Percentiles rank a stretch among this genome's conserved stretches.
phyloP scores from a whole-genome alignment of 2,888 invertebrate genomes.

The Archaeoteleia sp. region DNA sequence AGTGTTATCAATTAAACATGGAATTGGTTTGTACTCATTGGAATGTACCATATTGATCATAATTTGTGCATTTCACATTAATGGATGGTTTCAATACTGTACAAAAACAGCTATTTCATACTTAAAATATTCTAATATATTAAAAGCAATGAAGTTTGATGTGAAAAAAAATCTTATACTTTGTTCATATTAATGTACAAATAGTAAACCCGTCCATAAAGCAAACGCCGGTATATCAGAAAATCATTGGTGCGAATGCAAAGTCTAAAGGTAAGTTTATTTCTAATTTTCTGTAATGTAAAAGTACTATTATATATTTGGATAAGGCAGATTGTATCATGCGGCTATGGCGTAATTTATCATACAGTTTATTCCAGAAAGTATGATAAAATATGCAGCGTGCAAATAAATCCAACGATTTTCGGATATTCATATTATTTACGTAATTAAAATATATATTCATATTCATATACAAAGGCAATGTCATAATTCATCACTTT shows the following conservation, averaged over 20 bases:
- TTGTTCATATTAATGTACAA: not conserved
- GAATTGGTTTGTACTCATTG: conserved; percentile 63
- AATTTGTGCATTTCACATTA: no score
- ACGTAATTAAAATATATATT: no score
- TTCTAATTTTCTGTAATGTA: not conserved
- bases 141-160: not conserved
- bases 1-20: conserved; percentile 21
- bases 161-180: not conserved
- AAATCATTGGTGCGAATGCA: conserved; percentile 25
- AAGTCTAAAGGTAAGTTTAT: not conserved
- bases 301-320: not conserved
- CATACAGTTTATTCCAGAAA: not conserved
- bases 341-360: not conserved
- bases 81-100: conserved; percentile 5
- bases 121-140: not conserved
- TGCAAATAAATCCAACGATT: conserved; percentile 27
- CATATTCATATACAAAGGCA: no score
- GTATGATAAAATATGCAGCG: not conserved
- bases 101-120: not conserved
- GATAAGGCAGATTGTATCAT: no score
- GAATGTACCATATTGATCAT: conserved; percentile 57
- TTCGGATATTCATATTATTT: conserved; percentile 48
- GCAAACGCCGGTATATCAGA: conserved; percentile 17
- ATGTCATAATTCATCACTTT: no score
- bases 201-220: conserved; percentile 18